These are phyloP conservation scores for Numenius phaeopus DNA, from an alignment of 2,797 vertebrate genomes.

Conservation along the genomic window DNA sequence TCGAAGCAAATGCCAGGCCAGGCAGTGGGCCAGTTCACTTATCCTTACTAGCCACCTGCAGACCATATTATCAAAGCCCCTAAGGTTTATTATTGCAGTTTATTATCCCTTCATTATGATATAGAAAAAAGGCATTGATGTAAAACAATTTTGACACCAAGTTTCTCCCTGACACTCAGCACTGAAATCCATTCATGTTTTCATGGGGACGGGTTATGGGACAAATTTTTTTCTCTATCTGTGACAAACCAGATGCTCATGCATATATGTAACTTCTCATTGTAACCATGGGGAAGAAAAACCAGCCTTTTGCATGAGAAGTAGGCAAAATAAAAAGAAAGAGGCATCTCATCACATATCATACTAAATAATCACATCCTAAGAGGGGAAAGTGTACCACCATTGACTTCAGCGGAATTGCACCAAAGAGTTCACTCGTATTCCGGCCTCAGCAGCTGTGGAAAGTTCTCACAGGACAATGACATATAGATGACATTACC, in stretches of 20 bases:
- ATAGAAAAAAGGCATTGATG: not conserved
- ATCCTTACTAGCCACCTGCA: slow-evolving; percentile 54
- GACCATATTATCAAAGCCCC: not conserved
- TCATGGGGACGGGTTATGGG: not conserved
- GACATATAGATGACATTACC: not conserved
- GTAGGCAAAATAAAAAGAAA: not conserved
- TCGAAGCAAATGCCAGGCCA: slow-evolving; percentile 26
- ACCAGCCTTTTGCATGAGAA: not conserved
- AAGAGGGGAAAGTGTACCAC: not conserved
- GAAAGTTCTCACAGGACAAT: not conserved
- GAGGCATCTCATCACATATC: not conserved
- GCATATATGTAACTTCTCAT: not conserved
- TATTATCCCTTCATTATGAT: slow-evolving; percentile 11
- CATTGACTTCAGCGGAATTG: not conserved
- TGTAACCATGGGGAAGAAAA: not conserved
- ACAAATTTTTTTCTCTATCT: slow-evolving; percentile 1
- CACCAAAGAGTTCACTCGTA: not conserved
- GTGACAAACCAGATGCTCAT: not conserved
- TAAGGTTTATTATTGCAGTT: not conserved
- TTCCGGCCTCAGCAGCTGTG: not conserved
- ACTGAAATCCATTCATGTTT: not conserved
- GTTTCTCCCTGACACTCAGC: not conserved
- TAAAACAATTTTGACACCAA: slow-evolving; percentile 9
- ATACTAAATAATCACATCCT: not conserved
- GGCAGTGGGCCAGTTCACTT: slow-evolving; percentile 48